Percentiles rank a stretch among this genome's conserved stretches.
phyloP scores from a whole-genome alignment of 2,113 vertebrate species.

The Corythornis cristatus region DNA sequence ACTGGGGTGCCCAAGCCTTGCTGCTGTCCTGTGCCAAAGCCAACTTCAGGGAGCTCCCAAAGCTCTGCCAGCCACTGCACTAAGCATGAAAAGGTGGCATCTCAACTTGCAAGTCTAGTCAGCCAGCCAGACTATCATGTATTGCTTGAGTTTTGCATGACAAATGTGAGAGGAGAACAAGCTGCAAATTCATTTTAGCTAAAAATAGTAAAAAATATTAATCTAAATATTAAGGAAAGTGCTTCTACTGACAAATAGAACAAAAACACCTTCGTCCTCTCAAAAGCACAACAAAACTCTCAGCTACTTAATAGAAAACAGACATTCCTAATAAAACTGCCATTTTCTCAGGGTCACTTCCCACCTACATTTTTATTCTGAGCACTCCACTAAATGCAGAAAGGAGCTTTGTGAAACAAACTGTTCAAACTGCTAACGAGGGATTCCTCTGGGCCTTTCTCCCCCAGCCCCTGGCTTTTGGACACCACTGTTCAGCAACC shows the following conservation, averaged over 20 bases:
- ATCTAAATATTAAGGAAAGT: background rate
- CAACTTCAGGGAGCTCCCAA: accelerated
- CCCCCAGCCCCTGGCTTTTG: background rate
- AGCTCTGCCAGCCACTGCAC: background rate
- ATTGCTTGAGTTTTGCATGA: background rate
- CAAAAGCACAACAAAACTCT: background rate
- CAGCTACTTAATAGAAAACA: background rate
- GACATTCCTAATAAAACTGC: background rate
- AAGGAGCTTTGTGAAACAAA: background rate
- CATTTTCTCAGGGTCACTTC: background rate
- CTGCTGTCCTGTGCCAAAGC: background rate
- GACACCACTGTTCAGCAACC: background rate
- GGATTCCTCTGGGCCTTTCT: background rate
- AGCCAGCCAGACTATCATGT: background rate
- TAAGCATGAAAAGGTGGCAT: background rate
- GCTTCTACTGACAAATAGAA: background rate
- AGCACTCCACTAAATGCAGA: background rate
- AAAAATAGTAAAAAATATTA: background rate
- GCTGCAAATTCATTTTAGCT: background rate
- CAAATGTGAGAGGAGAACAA: background rate
- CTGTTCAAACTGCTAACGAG: background rate
- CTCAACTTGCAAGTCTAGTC: background rate
- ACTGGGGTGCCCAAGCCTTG: background rate
- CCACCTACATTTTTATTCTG: background rate
- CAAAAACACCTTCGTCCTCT: background rate